Evolutionary conservation across 2,113 vertebrate genomes (phyloP).

Genomic region (Cathartes aura): DNA sequence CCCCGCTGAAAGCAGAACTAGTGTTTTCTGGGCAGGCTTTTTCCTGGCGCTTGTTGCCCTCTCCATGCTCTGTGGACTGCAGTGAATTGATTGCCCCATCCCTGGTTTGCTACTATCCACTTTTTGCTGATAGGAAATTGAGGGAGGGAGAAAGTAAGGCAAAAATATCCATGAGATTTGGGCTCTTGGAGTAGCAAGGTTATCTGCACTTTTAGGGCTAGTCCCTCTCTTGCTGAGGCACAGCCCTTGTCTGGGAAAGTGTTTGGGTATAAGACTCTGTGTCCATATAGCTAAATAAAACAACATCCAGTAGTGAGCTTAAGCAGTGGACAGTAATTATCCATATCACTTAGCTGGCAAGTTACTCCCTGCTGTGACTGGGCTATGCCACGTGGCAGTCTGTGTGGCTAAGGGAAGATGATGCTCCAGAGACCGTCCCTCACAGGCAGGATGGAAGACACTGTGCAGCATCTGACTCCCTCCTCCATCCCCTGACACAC

Average conservation of each 20-base stretch:
- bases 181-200: background rate
- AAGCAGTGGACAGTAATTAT: background rate
- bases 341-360: background rate
- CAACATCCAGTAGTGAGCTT: background rate
- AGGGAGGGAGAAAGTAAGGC: background rate
- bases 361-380: background rate
- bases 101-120: background rate
- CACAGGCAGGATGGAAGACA: background rate
- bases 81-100: background rate
- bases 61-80: background rate
- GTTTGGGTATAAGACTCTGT: background rate
- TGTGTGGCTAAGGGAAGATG: background rate
- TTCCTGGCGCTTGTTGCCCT: background rate
- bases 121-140: background rate
- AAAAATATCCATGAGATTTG: background rate
- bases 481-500: background rate
- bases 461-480: background rate
- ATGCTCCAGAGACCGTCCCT: background rate
- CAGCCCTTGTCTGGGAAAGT: background rate
- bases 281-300: background rate
- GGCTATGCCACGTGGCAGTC: background rate
- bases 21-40: background rate
- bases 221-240: background rate
- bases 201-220: background rate
- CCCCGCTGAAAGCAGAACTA: conserved; percentile 17